Conservation (phyloP, 2,888 invertebrate species). For the Andrena marginata region DNA sequence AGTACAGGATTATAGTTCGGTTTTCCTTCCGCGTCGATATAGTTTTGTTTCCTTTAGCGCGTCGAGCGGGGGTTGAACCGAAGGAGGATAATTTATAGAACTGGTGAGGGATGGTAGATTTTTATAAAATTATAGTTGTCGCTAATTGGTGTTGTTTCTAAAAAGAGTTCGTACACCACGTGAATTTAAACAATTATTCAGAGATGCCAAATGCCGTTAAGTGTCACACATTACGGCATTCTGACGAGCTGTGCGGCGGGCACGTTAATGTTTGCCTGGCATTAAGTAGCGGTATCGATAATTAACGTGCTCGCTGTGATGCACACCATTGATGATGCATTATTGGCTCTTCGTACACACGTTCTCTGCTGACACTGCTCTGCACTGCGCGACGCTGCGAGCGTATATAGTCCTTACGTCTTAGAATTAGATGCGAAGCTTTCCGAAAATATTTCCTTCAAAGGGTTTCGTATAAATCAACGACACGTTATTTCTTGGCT, state of each 20-base stretch:
- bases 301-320: conserved; percentile 55
- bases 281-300: conserved; percentile 57
- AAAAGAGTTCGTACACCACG: background rate
- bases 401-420: conserved; percentile 8
- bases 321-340: conserved; percentile 55
- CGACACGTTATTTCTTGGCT: background rate
- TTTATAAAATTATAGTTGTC: no score
- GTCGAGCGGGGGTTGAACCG: no score
- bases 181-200: conserved; percentile 34
- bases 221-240: conserved; percentile 25
- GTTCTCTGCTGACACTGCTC: conserved; percentile 23
- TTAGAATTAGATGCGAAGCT: conserved; percentile 4
- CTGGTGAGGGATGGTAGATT: no score
- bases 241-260: conserved; percentile 25
- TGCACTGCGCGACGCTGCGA: background rate
- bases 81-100: no score
- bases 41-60: no score
- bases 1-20: no score
- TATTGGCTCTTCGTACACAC: conserved; percentile 57
- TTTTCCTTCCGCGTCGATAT: no score
- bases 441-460: background rate
- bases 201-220: conserved; percentile 18
- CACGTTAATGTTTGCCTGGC: conserved; percentile 51
- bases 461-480: background rate
- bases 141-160: no score